Conservation (phyloP, 2,888 invertebrate genomes). For the Operophtera brumata region DNA sequence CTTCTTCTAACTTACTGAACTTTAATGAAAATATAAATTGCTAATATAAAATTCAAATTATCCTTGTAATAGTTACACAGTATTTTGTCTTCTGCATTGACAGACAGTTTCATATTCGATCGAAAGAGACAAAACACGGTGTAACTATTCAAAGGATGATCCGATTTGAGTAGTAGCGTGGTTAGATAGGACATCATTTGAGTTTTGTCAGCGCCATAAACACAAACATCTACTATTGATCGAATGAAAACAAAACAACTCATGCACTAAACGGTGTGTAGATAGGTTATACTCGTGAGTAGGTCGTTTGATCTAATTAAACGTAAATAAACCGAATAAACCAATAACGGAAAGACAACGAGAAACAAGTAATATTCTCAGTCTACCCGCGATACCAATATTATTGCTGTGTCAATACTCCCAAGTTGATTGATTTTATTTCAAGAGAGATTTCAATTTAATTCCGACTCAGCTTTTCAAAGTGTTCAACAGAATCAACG, state of each 20-base stretch:
- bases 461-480: conserved; percentile 4
- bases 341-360: not conserved
- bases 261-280: not conserved
- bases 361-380: not conserved
- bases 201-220: too few relatives aligned
- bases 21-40: too few relatives aligned
- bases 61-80: too few relatives aligned
- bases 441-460: conserved; percentile 1
- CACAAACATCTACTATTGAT: too few relatives aligned
- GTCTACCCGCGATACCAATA: conserved; percentile 4
- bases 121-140: too few relatives aligned
- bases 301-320: conserved; percentile 3
- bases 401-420: conserved; percentile 6
- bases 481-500: not conserved
- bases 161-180: too few relatives aligned
- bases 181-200: too few relatives aligned
- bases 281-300: not conserved
- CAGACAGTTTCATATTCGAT: too few relatives aligned
- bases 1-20: too few relatives aligned
- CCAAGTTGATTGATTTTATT: not conserved
- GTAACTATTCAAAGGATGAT: too few relatives aligned
- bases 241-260: not conserved
- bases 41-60: too few relatives aligned
- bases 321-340: conserved; percentile 14
- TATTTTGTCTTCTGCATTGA: too few relatives aligned